Base-by-base conservation (phyloP, 2,888 invertebrate genomes). In the Eupelmus urozonus region DNA sequence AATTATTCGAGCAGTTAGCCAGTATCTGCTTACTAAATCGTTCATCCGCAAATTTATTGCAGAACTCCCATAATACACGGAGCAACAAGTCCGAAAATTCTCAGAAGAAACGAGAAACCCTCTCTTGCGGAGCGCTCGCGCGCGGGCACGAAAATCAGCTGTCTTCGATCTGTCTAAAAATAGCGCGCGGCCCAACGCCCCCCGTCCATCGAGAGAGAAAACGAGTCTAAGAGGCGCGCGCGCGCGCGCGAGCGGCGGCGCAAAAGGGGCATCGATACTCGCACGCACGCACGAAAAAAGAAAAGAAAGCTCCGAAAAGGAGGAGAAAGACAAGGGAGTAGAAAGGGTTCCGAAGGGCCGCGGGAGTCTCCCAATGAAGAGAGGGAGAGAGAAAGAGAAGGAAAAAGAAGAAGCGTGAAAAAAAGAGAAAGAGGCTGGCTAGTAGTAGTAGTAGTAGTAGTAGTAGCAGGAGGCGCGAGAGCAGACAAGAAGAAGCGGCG, bases 321-420 rank as follows among this genome's bases (percentile, higher is more conserved):
- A 34, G 9, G 34, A n/a, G n/a, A n/a, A 59, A 60, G 60, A 60
- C 69, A 18, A 60, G 5, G 9, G 25, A 40, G 66, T 65, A 66
- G 34, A 62, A 72, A 72, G 72, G 72, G 62, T 72, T 72, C 62
- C 62, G 70, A 70, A 29, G 42, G 60, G 71, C 71, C 60, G 60
- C 72, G 27, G 53, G 29, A 62, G 62, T 25, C 4, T 34, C 16
- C 29, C 16, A 29, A 29, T 51, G 45, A 45, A 27, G 23, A 63
- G 45, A 60, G 13, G 3, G 51, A 27, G 20, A 62, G 16, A 62
- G 16, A 18, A 23, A 62, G 23, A 55, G 13, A 57, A 55, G 60
- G 75, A 78, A 66, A 40, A 53, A 53, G 66, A 79, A 63, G 75
- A 40, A 69, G 66, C 29, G 40, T n/a, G 63, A 55, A 27, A 57